These are phyloP conservation scores for Sphenodon punctatus DNA, from an alignment of 2,797 vertebrate genomes.

Conservation along the genomic window DNA sequence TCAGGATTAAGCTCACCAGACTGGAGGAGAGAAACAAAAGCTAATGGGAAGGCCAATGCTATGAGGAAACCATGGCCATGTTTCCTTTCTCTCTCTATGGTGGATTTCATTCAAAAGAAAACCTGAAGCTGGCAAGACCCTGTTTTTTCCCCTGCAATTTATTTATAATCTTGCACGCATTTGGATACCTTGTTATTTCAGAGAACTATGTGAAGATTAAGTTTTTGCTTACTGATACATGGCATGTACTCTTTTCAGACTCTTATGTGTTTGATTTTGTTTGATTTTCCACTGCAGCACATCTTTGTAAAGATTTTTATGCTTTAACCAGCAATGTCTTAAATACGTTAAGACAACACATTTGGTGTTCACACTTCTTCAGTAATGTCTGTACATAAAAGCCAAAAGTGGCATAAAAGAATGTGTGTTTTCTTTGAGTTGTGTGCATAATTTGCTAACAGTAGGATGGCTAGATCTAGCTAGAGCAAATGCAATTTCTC, in stretches of 20 bases:
- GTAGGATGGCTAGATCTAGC: slow-evolving; percentile 53
- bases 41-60: slow-evolving; percentile 67
- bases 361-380: slow-evolving; percentile 71
- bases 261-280: slow-evolving; percentile 78
- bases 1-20: slow-evolving; percentile 73
- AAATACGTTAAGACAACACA: slow-evolving; percentile 75
- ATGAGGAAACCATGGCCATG: slow-evolving; percentile 62
- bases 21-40: slow-evolving; percentile 68
- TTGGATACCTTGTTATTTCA: slow-evolving; percentile 83
- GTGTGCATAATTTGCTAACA: slow-evolving; percentile 50
- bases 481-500: slow-evolving; percentile 55
- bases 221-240: slow-evolving; percentile 78
- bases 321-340: slow-evolving; percentile 78
- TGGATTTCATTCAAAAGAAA: slow-evolving; percentile 77
- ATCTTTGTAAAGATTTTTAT: slow-evolving; percentile 74
- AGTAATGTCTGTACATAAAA: slow-evolving; percentile 69
- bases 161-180: slow-evolving; percentile 82
- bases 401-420: slow-evolving; percentile 63
- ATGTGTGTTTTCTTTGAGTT: slow-evolving; percentile 63
- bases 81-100: slow-evolving; percentile 81
- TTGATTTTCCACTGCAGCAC: slow-evolving; percentile 74
- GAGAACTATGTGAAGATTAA: slow-evolving; percentile 80
- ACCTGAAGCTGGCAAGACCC: slow-evolving; percentile 79
- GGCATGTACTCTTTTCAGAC: slow-evolving; percentile 75
- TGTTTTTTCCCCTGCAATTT: slow-evolving; percentile 73